phyloP scores from a whole-genome alignment of 2,113 vertebrate genomes.

The Lophochroa leadbeateri region DNA sequence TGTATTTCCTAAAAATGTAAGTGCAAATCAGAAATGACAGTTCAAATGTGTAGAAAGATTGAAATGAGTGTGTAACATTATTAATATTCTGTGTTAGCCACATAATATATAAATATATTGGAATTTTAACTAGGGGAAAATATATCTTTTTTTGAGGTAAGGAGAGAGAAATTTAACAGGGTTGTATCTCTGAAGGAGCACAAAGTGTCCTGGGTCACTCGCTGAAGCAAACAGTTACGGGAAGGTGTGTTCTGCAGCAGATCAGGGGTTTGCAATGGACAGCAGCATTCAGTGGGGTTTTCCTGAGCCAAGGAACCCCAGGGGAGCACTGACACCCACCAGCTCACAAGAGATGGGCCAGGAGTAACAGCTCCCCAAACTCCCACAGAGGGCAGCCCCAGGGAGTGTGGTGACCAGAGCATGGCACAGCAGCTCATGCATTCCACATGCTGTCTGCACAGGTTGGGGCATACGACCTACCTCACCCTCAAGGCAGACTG shows the following conservation, averaged over 20 bases:
- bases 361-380: neutral
- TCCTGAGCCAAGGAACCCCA: neutral
- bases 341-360: neutral
- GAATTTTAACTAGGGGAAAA: neutral
- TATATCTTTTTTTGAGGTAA: neutral
- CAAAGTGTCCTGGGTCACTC: neutral
- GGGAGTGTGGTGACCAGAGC: neutral
- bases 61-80: slow-evolving; percentile 19
- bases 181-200: neutral
- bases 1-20: neutral
- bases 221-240: neutral
- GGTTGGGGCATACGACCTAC: neutral
- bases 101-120: neutral
- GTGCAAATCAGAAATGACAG: slow-evolving; percentile 17
- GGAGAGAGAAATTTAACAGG: neutral
- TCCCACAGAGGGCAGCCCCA: neutral
- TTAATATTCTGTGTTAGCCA: neutral
- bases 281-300: neutral
- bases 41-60: neutral
- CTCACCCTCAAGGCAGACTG: neutral
- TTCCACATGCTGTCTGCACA: neutral
- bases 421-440: neutral
- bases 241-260: neutral
- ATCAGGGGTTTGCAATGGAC: neutral
- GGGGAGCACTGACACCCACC: neutral